Evolutionary conservation across 2,888 invertebrate species (phyloP), one percentile per base, ranked within the genome.

Genomic region (Aethes cnicana): DNA sequence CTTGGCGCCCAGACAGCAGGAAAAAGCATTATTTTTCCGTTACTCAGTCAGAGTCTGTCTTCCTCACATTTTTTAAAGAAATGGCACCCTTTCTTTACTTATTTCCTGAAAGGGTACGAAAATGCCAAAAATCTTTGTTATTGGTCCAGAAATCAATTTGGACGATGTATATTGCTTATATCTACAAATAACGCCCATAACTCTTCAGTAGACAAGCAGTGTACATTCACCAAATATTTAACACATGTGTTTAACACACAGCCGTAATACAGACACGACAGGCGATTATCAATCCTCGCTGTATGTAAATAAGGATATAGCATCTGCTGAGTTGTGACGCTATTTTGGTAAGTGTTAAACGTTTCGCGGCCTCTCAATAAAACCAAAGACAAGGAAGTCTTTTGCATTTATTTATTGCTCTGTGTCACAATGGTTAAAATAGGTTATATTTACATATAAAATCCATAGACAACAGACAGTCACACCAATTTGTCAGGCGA

Each of bases 311-410:
- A 46, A 44, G 17, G 4, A 9, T 14, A 25, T 4, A 4, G 32
- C 14, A 52, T 7, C 4, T n/a, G 9, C 18, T 37, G 12, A 9
- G 18, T 3, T 26, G n/a, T n/a, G n/a, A n/a, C n/a, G n/a, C n/a
- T 39, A 46, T 39, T 39, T 52, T 32, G 30, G 50, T 37, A 50
- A 42, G 6, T 28, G 17, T 26, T 42, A 28, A 50, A 46, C 25
- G 32, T 14, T 46, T 46, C 18, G 26, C 16, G 28, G 11, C 32
- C 33, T 52, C 37, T 36, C 8, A 28, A 33, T 33, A 20, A 42
- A 52, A 37, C 44, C 50, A 44, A 25, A 39, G 52, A 52, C 52
- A 46, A 52, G 52, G 44, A 52, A 52, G 37, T 33, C 49, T 42
- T 36, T 28, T 46, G 16, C 44, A 39, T 25, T 52, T 46, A 52